These are phyloP conservation scores for Meandrusa payeni DNA, from an alignment of 2,888 invertebrate species.

Conservation along the genomic window DNA sequence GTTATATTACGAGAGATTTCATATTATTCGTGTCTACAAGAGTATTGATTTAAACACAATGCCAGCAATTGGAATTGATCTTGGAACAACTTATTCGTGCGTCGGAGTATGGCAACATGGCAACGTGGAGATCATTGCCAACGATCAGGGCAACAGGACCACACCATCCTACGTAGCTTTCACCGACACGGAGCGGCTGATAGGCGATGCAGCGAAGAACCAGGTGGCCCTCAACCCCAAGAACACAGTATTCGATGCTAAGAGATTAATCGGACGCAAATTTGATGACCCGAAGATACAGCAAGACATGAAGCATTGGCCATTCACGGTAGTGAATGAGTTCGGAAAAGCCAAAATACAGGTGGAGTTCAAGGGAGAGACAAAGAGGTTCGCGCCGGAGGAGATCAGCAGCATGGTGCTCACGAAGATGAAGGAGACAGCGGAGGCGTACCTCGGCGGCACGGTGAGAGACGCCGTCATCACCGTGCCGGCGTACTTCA, in stretches of 20 bases:
- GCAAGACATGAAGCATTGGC: slow-evolving; percentile 91
- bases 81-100: slow-evolving; percentile 94
- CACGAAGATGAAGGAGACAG: slow-evolving; percentile 82
- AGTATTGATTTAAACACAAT: slow-evolving; percentile 37
- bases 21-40: slow-evolving; percentile 18
- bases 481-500: slow-evolving; percentile 91
- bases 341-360: slow-evolving; percentile 85
- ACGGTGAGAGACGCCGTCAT: slow-evolving; percentile 87
- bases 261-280: slow-evolving; percentile 90
- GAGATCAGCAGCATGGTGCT: slow-evolving; percentile 86
- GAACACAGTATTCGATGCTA: slow-evolving; percentile 89
- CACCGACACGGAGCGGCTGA: slow-evolving; percentile 90
- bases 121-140: slow-evolving; percentile 67
- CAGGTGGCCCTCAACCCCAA: slow-evolving; percentile 89
- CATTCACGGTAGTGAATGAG: slow-evolving; percentile 86
- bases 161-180: slow-evolving; percentile 94
- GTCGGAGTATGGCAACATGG: slow-evolving; percentile 92
- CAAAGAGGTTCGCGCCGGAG: slow-evolving; percentile 84
- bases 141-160: slow-evolving; percentile 93
- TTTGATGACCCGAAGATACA: slow-evolving; percentile 88
- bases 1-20: slow-evolving; percentile 20
- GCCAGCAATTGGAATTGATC: slow-evolving; percentile 79
- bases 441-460: slow-evolving; percentile 85
- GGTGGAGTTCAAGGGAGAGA: slow-evolving; percentile 84
- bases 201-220: slow-evolving; percentile 93